Evolutionary conservation across 2,888 invertebrate genomes (phyloP).

Genomic region (Villa cingulata): DNA sequence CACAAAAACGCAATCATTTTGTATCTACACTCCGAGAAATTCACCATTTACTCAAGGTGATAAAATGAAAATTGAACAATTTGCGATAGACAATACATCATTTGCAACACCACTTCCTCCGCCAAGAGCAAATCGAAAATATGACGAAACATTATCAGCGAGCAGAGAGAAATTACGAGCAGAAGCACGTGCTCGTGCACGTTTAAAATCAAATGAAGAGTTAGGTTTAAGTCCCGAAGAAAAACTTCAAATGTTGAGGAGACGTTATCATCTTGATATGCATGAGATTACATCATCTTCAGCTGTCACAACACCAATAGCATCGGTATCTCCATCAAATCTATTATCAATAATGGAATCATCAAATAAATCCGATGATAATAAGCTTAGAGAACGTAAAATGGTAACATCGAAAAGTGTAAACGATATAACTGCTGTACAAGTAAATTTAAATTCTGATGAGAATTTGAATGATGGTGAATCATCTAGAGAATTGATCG

Average conservation of each 20-base stretch:
- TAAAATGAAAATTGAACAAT: slow-evolving; percentile 12
- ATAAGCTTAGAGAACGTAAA: slow-evolving; percentile 27
- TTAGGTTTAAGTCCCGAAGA: slow-evolving; percentile 58
- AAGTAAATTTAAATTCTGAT: slow-evolving; percentile 15
- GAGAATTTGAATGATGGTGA: slow-evolving; percentile 17
- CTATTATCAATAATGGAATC: not conserved
- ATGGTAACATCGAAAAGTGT: slow-evolving; percentile 36
- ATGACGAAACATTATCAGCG: slow-evolving; percentile 18
- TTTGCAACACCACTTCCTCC: slow-evolving; percentile 42
- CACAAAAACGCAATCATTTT: slow-evolving; percentile 33
- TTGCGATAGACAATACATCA: slow-evolving; percentile 21
- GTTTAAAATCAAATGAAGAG: slow-evolving; percentile 58
- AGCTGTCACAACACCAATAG: not conserved
- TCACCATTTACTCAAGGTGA: slow-evolving; percentile 1
- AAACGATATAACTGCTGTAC: slow-evolving; percentile 29
- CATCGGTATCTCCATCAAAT: slow-evolving; percentile 7
- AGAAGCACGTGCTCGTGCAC: slow-evolving; percentile 49
- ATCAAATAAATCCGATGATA: slow-evolving; percentile 18
- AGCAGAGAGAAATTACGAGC: slow-evolving; percentile 46
- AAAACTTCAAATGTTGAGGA: slow-evolving; percentile 42
- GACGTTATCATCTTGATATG: slow-evolving; percentile 27
- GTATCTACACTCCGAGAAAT: slow-evolving; percentile 10
- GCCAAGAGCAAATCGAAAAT: slow-evolving; percentile 30
- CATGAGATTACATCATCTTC: slow-evolving; percentile 15
- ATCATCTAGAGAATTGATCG: slow-evolving; percentile 19